Conservation (phyloP, 92 coral and sea anemone genomes). For the Epizoanthus rinbou region DNA sequence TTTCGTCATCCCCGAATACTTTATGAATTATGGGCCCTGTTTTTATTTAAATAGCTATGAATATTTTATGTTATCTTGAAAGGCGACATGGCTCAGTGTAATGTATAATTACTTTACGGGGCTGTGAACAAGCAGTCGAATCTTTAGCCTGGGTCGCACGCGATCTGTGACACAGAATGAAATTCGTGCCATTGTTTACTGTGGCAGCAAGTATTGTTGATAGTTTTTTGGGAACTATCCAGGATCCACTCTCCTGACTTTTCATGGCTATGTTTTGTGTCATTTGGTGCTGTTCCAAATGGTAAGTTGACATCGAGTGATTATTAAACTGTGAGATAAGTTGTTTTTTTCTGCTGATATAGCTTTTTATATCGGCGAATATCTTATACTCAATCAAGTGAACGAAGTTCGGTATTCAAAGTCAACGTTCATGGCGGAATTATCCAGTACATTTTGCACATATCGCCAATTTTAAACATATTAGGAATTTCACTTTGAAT, state of each 20-base stretch:
- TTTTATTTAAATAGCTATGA: slow-evolving; percentile 34
- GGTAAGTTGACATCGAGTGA: slow-evolving; percentile 27
- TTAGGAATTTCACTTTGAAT: slow-evolving; percentile 17
- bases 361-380: neutral
- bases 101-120: slow-evolving; percentile 21
- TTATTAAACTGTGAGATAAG: neutral
- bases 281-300: slow-evolving; percentile 12
- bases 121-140: neutral
- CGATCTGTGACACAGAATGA: neutral
- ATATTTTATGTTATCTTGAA: slow-evolving; percentile 31
- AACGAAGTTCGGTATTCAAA: neutral
- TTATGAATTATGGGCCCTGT: slow-evolving; percentile 1
- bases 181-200: neutral
- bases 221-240: neutral
- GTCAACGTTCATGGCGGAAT: neutral
- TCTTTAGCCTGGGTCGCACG: slow-evolving; percentile 13
- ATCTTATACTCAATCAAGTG: neutral
- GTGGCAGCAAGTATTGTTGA: neutral
- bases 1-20: slow-evolving; percentile 56
- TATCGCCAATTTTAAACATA: neutral
- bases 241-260: neutral
- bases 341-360: neutral
- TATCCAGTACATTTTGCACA: neutral
- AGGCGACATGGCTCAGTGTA: slow-evolving; percentile 4
- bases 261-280: slow-evolving; percentile 13